A percentile compares a stretch with the other conserved stretches of the same genome.
These are phyloP conservation scores for Ephydatia muelleri DNA, from an alignment of 37 sponge, comb jelly and placozoan genomes.

Conservation along the genomic window DNA sequence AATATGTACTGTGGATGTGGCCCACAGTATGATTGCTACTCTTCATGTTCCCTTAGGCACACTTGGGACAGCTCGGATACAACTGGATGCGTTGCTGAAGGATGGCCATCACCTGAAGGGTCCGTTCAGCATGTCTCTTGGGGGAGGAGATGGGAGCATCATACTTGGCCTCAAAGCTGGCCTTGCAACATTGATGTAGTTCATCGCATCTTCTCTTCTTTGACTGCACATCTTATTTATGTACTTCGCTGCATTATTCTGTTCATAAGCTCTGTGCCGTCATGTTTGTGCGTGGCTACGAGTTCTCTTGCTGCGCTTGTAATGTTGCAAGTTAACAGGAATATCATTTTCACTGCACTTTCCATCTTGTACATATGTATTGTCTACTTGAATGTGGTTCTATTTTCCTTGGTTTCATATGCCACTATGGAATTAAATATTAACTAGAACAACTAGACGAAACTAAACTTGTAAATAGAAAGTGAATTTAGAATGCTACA, in stretches of 20 bases:
- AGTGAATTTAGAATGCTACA: no score
- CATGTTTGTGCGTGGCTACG: not conserved
- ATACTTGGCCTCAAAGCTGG: constrained; percentile 2
- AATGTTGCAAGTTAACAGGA: no score
- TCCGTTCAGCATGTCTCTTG: not conserved
- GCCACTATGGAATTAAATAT: no score
- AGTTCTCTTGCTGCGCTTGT: no score
- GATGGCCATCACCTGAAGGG: not conserved
- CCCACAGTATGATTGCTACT: not conserved
- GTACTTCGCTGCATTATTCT: not conserved
- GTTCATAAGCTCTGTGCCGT: not conserved
- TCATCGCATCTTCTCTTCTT: no score
- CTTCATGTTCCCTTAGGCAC: not conserved
- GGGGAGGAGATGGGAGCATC: not conserved
- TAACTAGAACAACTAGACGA: no score
- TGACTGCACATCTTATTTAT: not conserved
- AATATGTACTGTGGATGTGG: no score
- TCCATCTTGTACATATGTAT: no score
- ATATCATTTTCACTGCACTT: no score
- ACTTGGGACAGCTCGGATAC: not conserved
- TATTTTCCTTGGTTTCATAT: no score
- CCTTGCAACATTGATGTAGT: not conserved
- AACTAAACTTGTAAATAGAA: no score
- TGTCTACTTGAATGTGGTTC: no score
- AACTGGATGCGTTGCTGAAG: not conserved